Percentiles rank a stretch among this genome's conserved stretches.
These are phyloP conservation scores for Xenopus borealis DNA, from an alignment of 2,113 vertebrate genomes.

Conservation along the genomic window DNA sequence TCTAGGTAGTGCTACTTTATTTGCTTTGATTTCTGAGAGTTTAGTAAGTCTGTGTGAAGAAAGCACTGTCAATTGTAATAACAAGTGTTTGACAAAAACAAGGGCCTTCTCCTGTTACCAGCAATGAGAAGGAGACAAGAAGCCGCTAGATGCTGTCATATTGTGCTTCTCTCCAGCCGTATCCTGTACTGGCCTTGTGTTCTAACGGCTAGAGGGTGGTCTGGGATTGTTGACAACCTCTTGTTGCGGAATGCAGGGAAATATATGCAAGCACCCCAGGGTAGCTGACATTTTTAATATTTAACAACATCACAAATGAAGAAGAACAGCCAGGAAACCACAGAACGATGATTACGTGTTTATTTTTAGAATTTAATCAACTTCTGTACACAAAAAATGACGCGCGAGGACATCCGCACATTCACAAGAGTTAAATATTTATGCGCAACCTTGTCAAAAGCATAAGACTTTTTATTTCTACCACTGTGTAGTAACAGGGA, in stretches of 20 bases:
- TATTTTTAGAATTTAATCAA: not conserved
- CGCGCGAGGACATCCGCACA: not conserved
- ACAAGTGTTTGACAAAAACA: not conserved
- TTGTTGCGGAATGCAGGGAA: constrained; percentile 23
- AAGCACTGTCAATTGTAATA: not conserved
- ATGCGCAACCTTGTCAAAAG: not conserved
- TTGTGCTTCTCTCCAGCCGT: not conserved
- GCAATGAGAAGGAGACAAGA: not conserved
- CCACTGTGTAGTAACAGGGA: no score
- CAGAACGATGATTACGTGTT: not conserved
- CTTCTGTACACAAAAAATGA: not conserved
- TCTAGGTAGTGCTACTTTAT: not conserved
- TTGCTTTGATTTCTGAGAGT: not conserved
- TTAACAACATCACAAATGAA: constrained; percentile 55
- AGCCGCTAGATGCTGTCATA: not conserved
- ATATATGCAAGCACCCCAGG: constrained; percentile 48
- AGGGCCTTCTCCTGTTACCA: not conserved
- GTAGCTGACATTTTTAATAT: constrained; percentile 60
- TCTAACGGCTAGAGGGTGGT: constrained; percentile 7
- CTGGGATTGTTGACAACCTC: constrained; percentile 1
- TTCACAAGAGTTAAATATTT: not conserved
- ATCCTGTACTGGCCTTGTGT: not conserved
- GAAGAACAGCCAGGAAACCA: constrained; percentile 23
- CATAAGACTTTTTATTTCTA: not conserved
- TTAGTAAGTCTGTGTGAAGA: not conserved